These are phyloP conservation scores for Squalus acanthias DNA, from an alignment of 2,797 vertebrate species.

Conservation along the genomic window DNA sequence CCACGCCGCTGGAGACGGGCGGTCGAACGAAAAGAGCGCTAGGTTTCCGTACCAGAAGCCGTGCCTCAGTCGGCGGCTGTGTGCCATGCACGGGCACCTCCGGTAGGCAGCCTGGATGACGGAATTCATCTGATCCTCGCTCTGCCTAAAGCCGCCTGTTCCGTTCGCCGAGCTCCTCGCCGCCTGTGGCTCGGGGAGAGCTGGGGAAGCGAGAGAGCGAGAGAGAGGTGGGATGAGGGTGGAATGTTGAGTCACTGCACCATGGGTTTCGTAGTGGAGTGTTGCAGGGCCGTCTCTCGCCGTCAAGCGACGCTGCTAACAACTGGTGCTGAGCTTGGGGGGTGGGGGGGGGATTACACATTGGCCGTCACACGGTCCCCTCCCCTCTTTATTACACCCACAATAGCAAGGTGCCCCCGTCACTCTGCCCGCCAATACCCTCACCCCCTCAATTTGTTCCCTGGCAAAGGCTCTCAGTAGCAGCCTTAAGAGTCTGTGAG, in stretches of 20 bases:
- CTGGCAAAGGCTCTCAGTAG: background rate
- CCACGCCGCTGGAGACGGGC: too few species aligned
- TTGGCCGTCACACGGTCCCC: background rate
- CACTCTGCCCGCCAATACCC: background rate
- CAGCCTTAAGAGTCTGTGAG: background rate
- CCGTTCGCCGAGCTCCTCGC: background rate
- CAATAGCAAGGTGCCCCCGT: too few species aligned
- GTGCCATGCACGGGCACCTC: background rate
- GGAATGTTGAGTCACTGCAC: background rate
- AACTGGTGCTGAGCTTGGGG: background rate
- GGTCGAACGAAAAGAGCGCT: background rate
- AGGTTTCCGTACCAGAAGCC: background rate
- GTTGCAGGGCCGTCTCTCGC: background rate
- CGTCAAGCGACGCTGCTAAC: background rate
- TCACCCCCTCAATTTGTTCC: background rate
- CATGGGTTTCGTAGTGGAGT: background rate
- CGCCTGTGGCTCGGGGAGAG: background rate
- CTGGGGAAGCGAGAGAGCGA: background rate
- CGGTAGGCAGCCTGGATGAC: background rate
- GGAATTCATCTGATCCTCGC: background rate
- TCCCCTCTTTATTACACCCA: background rate
- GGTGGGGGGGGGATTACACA: background rate
- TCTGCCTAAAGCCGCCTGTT: background rate
- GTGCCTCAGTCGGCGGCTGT: background rate
- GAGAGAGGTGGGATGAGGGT: too few species aligned